Percentiles rank a stretch among this genome's conserved stretches.
Evolutionary conservation across 2,113 vertebrate species (phyloP).

Genomic region (Zosterops borbonicus): DNA sequence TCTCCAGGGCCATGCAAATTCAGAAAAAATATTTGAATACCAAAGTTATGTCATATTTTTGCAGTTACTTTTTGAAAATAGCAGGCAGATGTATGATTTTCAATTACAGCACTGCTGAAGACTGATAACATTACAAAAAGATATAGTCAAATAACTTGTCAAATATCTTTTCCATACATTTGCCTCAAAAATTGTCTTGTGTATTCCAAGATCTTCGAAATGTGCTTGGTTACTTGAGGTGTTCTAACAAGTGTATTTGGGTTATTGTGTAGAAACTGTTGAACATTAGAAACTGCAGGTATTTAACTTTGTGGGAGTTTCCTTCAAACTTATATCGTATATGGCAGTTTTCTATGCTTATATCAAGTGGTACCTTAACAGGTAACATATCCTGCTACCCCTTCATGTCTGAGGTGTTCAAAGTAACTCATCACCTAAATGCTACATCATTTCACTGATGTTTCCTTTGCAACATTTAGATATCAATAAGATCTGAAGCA

Average conservation of each 20-base stretch:
- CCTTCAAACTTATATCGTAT: neutral
- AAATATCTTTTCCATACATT: neutral
- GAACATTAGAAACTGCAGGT: neutral
- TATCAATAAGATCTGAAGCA: neutral
- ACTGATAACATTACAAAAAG: neutral
- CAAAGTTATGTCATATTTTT: neutral
- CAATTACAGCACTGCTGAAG: neutral
- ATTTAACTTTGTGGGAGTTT: neutral
- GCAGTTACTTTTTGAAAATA: neutral
- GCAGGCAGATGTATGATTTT: neutral
- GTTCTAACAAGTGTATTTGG: neutral
- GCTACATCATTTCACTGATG: neutral
- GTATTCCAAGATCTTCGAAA: rapidly evolving
- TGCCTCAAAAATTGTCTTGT: neutral
- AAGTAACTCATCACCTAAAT: neutral
- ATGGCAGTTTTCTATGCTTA: rapidly evolving
- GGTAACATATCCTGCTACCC: neutral
- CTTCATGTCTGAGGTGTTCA: neutral
- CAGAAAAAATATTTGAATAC: neutral
- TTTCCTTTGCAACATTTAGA: neutral
- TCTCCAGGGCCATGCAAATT: neutral
- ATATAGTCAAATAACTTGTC: neutral
- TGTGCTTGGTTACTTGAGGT: neutral
- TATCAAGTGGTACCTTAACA: neutral
- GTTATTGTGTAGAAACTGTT: neutral